Percentiles rank a stretch among this genome's conserved stretches.
Conservation (phyloP, 37 sponge, comb jelly and placozoan species). For the Lycopodina hypogea region DNA sequence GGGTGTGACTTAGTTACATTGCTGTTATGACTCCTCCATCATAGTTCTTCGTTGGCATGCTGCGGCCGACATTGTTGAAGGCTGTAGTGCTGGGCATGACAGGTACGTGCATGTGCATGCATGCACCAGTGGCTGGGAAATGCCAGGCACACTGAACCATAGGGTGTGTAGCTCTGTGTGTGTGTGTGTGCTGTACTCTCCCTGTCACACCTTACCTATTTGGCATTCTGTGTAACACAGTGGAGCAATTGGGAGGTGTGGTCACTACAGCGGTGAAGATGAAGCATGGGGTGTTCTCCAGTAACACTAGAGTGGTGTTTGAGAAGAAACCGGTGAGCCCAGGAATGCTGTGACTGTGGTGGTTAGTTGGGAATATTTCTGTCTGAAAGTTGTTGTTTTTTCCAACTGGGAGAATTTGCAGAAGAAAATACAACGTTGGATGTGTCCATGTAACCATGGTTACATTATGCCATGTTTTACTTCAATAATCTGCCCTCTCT, state of each 20-base stretch:
- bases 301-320: conserved; percentile 55
- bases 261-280: not conserved
- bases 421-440: too few relatives aligned
- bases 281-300: conserved; percentile 27
- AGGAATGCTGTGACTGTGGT: too few relatives aligned
- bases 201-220: too few relatives aligned
- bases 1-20: not conserved
- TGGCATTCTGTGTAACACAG: too few relatives aligned
- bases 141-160: too few relatives aligned
- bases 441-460: too few relatives aligned
- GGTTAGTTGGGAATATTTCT: not conserved
- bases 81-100: conserved; percentile 35
- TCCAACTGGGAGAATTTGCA: not conserved
- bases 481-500: too few relatives aligned
- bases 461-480: too few relatives aligned
- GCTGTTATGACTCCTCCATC: not conserved
- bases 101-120: not conserved
- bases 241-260: not conserved
- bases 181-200: too few relatives aligned
- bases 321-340: conserved; percentile 56
- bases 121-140: not conserved
- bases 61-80: conserved; percentile 1
- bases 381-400: not conserved
- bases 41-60: not conserved
- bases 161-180: too few relatives aligned